Evolutionary conservation across 2,113 vertebrate genomes (phyloP).

Genomic region (Myotis davidii): DNA sequence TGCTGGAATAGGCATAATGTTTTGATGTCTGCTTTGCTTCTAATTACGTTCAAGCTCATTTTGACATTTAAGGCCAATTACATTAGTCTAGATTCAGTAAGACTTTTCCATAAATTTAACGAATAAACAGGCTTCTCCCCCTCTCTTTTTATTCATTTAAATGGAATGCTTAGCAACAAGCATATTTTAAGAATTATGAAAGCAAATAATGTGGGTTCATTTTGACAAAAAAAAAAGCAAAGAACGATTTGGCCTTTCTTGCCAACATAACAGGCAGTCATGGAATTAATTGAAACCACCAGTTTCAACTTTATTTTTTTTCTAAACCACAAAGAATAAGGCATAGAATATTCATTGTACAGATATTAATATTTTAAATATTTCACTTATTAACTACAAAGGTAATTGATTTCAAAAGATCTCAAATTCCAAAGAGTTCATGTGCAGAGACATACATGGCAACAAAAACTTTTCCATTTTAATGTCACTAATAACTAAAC

Average conservation of each 20-base stretch:
- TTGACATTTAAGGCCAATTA: slow-evolving; percentile 65
- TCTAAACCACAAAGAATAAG: slow-evolving; percentile 24
- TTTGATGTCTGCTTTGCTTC: slow-evolving; percentile 52
- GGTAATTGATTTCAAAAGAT: slow-evolving; percentile 1
- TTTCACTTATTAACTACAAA: not conserved
- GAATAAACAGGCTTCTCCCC: not conserved
- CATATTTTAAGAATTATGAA: slow-evolving; percentile 37
- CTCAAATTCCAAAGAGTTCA: not conserved
- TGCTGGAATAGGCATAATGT: not conserved
- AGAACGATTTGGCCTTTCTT: not conserved
- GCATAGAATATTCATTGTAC: not conserved
- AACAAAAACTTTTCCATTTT: not conserved
- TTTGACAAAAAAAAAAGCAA: not conserved
- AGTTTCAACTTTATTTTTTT: slow-evolving; percentile 35
- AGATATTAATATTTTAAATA: not conserved
- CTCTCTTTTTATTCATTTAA: not conserved
- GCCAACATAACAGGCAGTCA: slow-evolving; percentile 18
- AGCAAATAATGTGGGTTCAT: slow-evolving; percentile 46
- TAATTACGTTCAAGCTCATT: slow-evolving; percentile 62
- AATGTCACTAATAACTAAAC: not conserved
- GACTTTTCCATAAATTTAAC: slow-evolving; percentile 55
- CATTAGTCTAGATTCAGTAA: slow-evolving; percentile 23
- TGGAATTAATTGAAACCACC: slow-evolving; percentile 42
- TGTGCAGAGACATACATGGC: not conserved
- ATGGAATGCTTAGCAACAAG: slow-evolving; percentile 37